Evolutionary conservation across 2,113 vertebrate genomes (phyloP), one percentile per base, ranked within the genome.

Genomic region (Tylochromis polylepis): DNA sequence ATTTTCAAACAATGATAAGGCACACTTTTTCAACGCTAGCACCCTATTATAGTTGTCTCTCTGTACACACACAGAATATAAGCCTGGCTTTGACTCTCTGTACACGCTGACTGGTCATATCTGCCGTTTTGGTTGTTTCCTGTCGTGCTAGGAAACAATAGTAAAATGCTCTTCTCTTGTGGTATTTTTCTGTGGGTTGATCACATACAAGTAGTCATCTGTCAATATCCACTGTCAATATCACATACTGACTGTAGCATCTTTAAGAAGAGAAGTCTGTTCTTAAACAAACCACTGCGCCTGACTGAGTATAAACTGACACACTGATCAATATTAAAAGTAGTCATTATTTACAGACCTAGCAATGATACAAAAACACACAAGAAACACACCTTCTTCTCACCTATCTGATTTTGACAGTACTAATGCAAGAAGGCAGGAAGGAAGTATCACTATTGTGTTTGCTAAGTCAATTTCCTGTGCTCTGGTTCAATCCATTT

Each of bases 401-500:
- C 77, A 89, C 85, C 87, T 86, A 67, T 94, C 88, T 92, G 86
- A 92, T 85, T 92, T 87, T 91, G 87, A 93, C 83, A 56, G 57
- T 81, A 67, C 85, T 91, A 83, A 89, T 85, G 57, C 46, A 92
- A 88, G 86, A 83, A 86, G 86, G 72, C 85, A 92, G 93, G 94
- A 93, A 95, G 93, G 89, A 94, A 93, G 92, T 91, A 88, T 93
- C 90, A 90, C 92, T 89, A 93, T n/a, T 86, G 91, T 4, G 41
- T 90, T 90, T 72, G 86, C 89, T 91, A 89, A 88, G 86, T 90
- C 92, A 90, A 93, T 95, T 95, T 95, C 92, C 94, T 94, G 91
- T 56, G 88, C 85, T 85, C 83, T 82, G 90, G 34, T 87, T 89
- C 56, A 80, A 89, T 92, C 85, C 91, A 87, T 95, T 92, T 89